phyloP scores from a whole-genome alignment of 2,797 vertebrate species.

The Peromyscus nudipes region DNA sequence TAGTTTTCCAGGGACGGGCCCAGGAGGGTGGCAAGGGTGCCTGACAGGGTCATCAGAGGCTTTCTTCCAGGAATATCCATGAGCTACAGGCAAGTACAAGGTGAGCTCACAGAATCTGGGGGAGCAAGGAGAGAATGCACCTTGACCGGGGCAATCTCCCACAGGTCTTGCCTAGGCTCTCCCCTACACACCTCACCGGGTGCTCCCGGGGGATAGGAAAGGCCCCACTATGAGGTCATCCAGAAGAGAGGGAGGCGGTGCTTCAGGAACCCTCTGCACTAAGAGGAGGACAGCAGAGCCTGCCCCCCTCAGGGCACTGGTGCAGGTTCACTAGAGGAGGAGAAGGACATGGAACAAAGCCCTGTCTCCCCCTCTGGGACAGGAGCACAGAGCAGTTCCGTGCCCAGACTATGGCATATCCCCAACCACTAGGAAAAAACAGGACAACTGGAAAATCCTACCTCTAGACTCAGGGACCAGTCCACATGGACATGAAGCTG shows the following conservation, averaged over 20 bases:
- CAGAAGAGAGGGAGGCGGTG: background rate
- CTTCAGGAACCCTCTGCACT: too few relatives aligned
- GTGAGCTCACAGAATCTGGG: background rate
- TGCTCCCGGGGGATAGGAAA: background rate
- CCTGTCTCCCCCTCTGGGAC: background rate
- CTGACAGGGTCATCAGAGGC: fast-evolving
- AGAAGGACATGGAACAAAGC: background rate
- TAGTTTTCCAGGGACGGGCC: fast-evolving
- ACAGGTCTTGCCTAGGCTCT: background rate
- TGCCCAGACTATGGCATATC: background rate
- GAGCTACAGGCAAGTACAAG: background rate
- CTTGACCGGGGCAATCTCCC: background rate
- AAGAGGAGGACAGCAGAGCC: background rate
- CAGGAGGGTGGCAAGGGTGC: fast-evolving
- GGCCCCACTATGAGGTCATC: background rate
- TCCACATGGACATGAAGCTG: background rate
- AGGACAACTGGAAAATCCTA: background rate
- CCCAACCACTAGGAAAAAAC: background rate
- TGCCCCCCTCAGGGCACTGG: background rate
- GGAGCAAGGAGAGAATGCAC: too few relatives aligned
- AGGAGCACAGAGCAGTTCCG: background rate
- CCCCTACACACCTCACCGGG: background rate
- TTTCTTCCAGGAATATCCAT: background rate
- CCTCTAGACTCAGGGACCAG: background rate
- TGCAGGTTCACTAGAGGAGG: background rate